Evolutionary conservation across 2,113 vertebrate genomes (phyloP).

Genomic region (Larimichthys crocea): DNA sequence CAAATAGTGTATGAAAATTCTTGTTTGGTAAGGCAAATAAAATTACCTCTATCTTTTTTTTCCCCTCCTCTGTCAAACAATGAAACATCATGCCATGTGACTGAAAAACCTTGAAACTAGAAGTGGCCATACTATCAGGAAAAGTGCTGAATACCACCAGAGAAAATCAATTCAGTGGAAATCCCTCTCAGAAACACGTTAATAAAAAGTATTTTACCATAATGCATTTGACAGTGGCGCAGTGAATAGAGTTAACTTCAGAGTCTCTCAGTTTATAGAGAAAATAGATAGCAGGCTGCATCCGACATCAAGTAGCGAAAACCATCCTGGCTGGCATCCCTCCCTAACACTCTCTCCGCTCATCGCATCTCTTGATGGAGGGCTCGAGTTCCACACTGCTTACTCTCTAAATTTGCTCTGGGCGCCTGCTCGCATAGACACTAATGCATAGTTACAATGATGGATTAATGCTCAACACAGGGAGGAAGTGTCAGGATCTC

Average conservation of each 20-base stretch:
- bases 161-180: conserved; percentile 24
- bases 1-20: background rate
- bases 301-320: conserved; percentile 37
- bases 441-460: conserved; percentile 83
- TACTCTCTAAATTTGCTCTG: conserved; percentile 66
- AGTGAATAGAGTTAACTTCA: conserved; percentile 32
- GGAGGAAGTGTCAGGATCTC: conserved; percentile 80
- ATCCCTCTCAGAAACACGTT: conserved; percentile 23
- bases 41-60: background rate
- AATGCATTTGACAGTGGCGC: conserved; percentile 37
- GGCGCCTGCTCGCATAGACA: conserved; percentile 65
- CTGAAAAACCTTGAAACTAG: conserved; percentile 11
- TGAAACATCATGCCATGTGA: background rate
- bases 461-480: conserved; percentile 77
- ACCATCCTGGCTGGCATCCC: conserved; percentile 44
- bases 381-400: conserved; percentile 58
- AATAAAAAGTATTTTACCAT: conserved; percentile 36
- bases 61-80: rapidly evolving
- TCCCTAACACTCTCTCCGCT: conserved; percentile 36
- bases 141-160: conserved; percentile 26
- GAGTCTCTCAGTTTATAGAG: conserved; percentile 24
- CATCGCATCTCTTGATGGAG: conserved; percentile 56
- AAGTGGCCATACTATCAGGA: conserved; percentile 16
- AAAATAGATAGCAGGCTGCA: conserved; percentile 28
- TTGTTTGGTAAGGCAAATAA: background rate